Base-by-base conservation (phyloP, 1,140 invertebrate genomes). In the Carcinoscorpius rotundicauda region DNA sequence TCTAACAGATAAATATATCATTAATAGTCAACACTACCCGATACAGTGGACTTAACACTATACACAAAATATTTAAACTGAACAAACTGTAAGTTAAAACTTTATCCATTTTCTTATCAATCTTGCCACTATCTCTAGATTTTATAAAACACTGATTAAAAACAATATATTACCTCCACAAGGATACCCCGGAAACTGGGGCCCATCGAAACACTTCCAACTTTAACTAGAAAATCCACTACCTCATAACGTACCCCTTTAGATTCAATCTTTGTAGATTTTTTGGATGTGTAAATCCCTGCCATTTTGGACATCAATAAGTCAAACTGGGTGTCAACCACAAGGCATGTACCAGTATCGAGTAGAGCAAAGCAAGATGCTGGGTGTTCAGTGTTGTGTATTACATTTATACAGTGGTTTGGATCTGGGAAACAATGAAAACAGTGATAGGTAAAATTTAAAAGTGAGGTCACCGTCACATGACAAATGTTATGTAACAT, bases 311-410 rank as follows among this genome's bases (percentile, higher is more conserved):
- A 81, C 85, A 97, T 91, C 0, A 97, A 77, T 50, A 94, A 76
- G 76, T 97, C 93, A 69, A 66, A 61, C 4, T 96, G 78, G 1
- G 85, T 85, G 76, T 97, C 94, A 0, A 93, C 89, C 50, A 93
- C 87, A 0, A 98, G 79, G 51, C 91, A 87, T 5, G 73, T 70
- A 5, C 71, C 69, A 11, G 71, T 90, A 74, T 98, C 95, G 4
- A 97, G 79, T 9, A 97, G 84, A 5, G 92, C 87, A 78, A 97
- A 98, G 8, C 93, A 91, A 0, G 93, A 89, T 0, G 91, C 91
- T 3, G 95, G 94, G 72, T 94, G 90, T 75, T 98, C 94, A 0
- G 89, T 95, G 78, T 97, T 93, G 76, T 97, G 93, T 3, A 97
- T 79, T 9, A 97, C 86, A 77, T 97, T 89, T 1, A 97, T 85